phyloP scores from a whole-genome alignment of 2,888 invertebrate species.

The Tetragnatha montana region DNA sequence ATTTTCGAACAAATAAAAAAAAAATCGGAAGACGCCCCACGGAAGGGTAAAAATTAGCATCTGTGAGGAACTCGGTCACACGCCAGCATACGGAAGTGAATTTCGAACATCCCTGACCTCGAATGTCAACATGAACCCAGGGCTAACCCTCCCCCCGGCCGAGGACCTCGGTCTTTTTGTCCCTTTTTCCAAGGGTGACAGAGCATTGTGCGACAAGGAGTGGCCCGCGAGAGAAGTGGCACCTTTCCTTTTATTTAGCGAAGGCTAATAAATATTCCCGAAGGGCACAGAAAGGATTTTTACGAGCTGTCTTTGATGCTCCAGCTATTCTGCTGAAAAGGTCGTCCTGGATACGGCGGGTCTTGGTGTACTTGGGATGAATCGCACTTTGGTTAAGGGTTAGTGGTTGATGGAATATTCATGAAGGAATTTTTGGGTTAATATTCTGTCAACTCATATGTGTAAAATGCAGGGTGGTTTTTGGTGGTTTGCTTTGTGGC shows the following conservation, averaged over 20 bases:
- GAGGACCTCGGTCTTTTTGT: neutral
- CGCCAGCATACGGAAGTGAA: neutral
- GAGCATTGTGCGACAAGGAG: neutral
- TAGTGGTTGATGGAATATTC: no score
- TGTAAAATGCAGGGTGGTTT: no score
- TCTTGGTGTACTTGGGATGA: no score
- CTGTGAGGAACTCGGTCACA: neutral
- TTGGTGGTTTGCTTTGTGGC: no score
- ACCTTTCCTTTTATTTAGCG: neutral
- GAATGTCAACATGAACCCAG: neutral
- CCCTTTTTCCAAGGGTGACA: neutral
- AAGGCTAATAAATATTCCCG: neutral
- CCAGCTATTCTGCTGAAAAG: neutral
- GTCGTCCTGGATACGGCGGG: no score
- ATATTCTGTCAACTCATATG: no score
- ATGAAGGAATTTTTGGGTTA: no score
- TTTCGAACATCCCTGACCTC: neutral
- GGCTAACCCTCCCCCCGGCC: neutral
- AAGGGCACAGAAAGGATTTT: neutral
- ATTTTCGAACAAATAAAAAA: neutral
- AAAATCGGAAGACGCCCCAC: neutral
- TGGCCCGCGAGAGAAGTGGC: neutral
- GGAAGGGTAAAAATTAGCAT: neutral
- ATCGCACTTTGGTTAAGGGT: no score
- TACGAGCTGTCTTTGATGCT: constrained; percentile 30